Evolutionary conservation across 2,113 vertebrate genomes (phyloP), one percentile per base, ranked within the genome.

Genomic region (Empidonax traillii): DNA sequence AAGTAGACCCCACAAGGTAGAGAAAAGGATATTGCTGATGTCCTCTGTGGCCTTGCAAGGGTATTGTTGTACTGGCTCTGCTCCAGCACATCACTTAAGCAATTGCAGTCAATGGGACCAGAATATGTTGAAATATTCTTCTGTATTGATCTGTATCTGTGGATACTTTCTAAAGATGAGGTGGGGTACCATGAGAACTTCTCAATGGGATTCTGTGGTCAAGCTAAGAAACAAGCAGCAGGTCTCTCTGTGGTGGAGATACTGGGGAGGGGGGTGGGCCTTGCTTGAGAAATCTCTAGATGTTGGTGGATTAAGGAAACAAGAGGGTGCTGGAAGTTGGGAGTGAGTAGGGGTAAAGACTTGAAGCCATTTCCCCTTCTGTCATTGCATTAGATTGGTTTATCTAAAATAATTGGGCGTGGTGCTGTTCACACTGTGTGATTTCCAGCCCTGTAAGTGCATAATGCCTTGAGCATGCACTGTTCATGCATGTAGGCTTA

Each of bases 71-170:
- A 4, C 43, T 94, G 90, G 88, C 80, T 83, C 13, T 84, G 44
- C 52, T 96, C 88, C 90, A 95, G 4, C n/a, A 68, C 35, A 9
- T 72, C 90, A 68, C 90, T 96, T 97, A 59, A 52, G 65, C 59
- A 77, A 17, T 46, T 81, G 75, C 66, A 93, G 73, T 68, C 49
- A 72, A 0, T 22, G 44, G 44, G 47, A 22, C 52, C 71, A 14
- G 69, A 75, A 67, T 66, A 43, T 63, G 17, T 55, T 90, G 41
- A 71, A 86, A 75, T 74, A 59, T 33, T 90, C 35, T 62, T 88
- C 61, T 55, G 39, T 39, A 33, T 65, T 94, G 68, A 47, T 93
- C 59, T 28, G 3, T n/a, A 14, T 52, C 43, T 37, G 1, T 33
- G 18, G 71, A 20, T 55, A 21, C 28, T 66, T 87, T 46, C 18